Base-by-base conservation (phyloP, 2,113 vertebrate genomes). In the Lates calcarifer region DNA sequence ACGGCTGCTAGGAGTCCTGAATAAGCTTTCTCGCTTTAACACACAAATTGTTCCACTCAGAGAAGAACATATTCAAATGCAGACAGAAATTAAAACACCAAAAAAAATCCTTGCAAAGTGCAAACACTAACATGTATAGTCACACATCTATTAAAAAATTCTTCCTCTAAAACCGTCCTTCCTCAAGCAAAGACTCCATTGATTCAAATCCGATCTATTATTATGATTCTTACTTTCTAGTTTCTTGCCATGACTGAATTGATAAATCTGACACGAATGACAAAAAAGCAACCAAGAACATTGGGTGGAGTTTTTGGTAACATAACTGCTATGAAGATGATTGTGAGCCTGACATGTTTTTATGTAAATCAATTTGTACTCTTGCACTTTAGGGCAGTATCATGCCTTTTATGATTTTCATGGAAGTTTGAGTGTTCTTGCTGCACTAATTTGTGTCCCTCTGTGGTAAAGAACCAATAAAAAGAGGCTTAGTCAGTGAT, bases 171-270 rank as follows among this genome's bases (percentile, higher is more conserved):
- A 29, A 20, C 14, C 28, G 22, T 67, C 43, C 33, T n/a, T 82
- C 20, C 5, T 5, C 62, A 56, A n/a, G 66, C 79, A 90, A 89
- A 79, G 79, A 62, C 49, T 51, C 35, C 28, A 74, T 74, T 90
- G 72, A 91, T 70, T 71, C 39, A 87, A 85, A 90, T 91, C 69
- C 31, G 86, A 79, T 89, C 89, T 58, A 63, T 77, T 63, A 78
- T 80, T 31, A 56, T 18, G 17, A 35, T 85, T 41, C 33, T 72
- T 80, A 61, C 35, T 72, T 69, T 74, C 22, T 67, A 47, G 26
- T 71, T 79, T 78, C 35, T 71, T 73, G 53, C 64, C 65, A 64
- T 24, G 3, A 79, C 41, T 63, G 33, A 63, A 70, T 72, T 24
- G 22, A 11, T 58, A 37, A 62, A 89, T 90, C 62, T 88, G 60